These are phyloP conservation scores for Machimus atricapillus DNA, from an alignment of 2,888 invertebrate genomes.

Conservation along the genomic window DNA sequence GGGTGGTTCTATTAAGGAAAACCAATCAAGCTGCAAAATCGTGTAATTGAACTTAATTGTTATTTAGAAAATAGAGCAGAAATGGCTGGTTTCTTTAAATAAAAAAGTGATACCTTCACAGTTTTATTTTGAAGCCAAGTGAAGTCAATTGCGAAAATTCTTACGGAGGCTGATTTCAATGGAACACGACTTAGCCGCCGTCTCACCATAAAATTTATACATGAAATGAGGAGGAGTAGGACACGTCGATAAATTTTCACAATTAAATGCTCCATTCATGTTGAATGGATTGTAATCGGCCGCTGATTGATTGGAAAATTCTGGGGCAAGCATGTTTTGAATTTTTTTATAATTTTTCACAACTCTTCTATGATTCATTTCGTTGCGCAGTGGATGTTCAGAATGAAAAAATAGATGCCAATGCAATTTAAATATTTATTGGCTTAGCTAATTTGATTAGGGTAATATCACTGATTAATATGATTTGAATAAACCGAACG, in stretches of 20 bases:
- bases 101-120: not conserved
- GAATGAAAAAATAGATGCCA: not conserved
- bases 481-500: not conserved
- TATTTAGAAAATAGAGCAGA: not conserved
- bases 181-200: not conserved
- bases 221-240: slow-evolving; percentile 36
- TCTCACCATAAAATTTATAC: slow-evolving; percentile 16
- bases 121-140: not conserved
- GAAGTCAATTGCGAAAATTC: slow-evolving; percentile 35
- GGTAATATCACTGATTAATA: not conserved
- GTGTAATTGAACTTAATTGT: not conserved
- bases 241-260: slow-evolving; percentile 32
- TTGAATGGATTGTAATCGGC: slow-evolving; percentile 18
- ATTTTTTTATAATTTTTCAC: not conserved
- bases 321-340: slow-evolving; percentile 23
- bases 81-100: not conserved
- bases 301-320: slow-evolving; percentile 35
- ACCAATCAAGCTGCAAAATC: not conserved
- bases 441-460: not conserved
- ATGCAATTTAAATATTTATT: not conserved
- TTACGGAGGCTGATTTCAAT: slow-evolving; percentile 19
- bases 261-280: slow-evolving; percentile 30
- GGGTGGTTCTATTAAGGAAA: not conserved
- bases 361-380: not conserved
- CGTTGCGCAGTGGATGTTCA: not conserved